Base-by-base conservation (phyloP, 2,888 invertebrate species). In the Altica lythri region DNA sequence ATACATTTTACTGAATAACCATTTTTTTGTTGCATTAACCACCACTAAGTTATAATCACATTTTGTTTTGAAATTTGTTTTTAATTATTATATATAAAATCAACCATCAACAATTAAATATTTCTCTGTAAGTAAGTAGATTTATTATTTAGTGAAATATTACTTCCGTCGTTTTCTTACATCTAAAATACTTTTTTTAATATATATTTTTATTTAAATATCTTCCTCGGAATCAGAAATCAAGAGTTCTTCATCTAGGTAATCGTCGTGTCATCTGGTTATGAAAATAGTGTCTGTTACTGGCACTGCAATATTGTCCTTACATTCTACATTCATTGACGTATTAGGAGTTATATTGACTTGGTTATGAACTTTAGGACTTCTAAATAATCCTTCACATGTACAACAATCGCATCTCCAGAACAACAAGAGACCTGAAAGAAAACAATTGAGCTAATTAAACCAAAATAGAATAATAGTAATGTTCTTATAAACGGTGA, bases 201-300 rank as follows among this genome's bases (percentile, higher is more conserved):
- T 42, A 12, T 22, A 19, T 18, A 9, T 12, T 6, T 16, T 25
- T 18, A 17, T 32, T 53, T 55, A 61, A 53, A 60, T 61, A 50
- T 70, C 70, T 52, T 71, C 70, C 35, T 72, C 71, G 47, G 69
- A 67, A 32, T 70, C 68, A 22, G 68, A 62, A 45, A 72, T 57
- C 18, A 69, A 57, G 38, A 65, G 66, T 57, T 71, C 71, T 27
- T 73, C 72, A 44, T 74, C 73, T 50, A 69, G 65, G 50, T 64
- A 67, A 13, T 67, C 65, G 53, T 73, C 68, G 40, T 74, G 76
- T 77, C 76, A 84, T 82, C 84, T 83, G 72, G 83, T 78, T 68
- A 84, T 82, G 63, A 81, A 79, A 35, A 84, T 80, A 18, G 83
- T 81, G 67, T 84, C 84, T 42, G 82, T 22, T 22, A 49, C 42